A percentile compares a stretch with the other conserved stretches of the same genome.
These are phyloP conservation scores for Corythaixoides concolor DNA, from an alignment of 2,113 vertebrate species.

Conservation along the genomic window DNA sequence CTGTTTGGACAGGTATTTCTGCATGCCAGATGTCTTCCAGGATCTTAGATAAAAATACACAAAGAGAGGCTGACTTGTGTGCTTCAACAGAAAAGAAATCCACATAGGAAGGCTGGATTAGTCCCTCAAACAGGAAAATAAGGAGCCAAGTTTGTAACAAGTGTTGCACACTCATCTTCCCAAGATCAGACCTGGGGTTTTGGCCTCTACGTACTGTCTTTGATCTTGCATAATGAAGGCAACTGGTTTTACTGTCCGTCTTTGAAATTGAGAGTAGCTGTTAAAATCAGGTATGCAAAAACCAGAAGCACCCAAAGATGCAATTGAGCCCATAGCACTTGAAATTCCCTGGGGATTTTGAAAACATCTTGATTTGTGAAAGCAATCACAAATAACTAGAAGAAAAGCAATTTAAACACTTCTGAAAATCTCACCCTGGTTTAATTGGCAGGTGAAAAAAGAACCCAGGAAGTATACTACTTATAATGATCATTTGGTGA, in stretches of 20 bases:
- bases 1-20: neutral
- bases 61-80: neutral
- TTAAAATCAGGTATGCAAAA: neutral
- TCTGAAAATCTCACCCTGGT: neutral
- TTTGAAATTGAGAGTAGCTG: neutral
- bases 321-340: neutral
- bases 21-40: neutral
- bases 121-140: neutral
- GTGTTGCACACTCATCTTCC: neutral
- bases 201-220: rapidly evolving
- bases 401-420: neutral
- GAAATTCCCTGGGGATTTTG: neutral
- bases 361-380: neutral
- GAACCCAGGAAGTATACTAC: neutral
- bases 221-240: neutral
- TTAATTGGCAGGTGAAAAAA: constrained; percentile 6
- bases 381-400: neutral
- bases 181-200: neutral
- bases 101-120: neutral
- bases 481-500: neutral
- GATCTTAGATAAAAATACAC: neutral
- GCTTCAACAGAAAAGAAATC: neutral
- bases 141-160: neutral
- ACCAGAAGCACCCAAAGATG: neutral
- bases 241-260: neutral